Evolutionary conservation across 2,797 vertebrate genomes (phyloP), one percentile per base, ranked within the genome.

Genomic region (Mormyrops attenuatus): DNA sequence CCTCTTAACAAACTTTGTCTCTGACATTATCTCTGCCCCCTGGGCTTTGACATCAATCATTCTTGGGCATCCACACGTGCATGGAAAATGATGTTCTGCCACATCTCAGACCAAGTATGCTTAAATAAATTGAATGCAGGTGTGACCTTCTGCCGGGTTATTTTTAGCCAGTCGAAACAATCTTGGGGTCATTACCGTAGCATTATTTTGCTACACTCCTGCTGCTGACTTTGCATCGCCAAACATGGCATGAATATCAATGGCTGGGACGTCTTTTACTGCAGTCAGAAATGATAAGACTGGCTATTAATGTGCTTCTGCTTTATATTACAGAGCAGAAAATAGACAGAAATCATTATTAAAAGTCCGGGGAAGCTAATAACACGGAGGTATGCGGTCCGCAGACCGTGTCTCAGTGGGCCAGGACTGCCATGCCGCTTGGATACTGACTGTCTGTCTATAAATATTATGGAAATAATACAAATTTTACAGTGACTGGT

Each of bases 141-240:
- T 93, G 90, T 92, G 90, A 93, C 91, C 4, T 55, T 55, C 53
- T 55, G 53, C 3, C 0, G 15, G 20, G 53, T 55, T 55, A 55
- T 55, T 55, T 55, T 55, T 55, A 55, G 53, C 53, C 17, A 3
- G 1, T 11, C 17, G 90, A 90, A 91, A 90, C 90, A 90, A 93
- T 91, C 90, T 90, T 60, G 88, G 89, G 90, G 92, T 93, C 91
- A 91, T 88, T 92, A 88, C 57, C 88, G 91, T 93, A 91, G 91
- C 88, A 91, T 87, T 92, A 92, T 93, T 49, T 90, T 91, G 91
- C 89, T 90, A 93, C 80, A n/a, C 80, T 85, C 92, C 92, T 1
- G 86, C 66, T 91, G 88, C 89, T 92, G 90, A 94, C 92, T 93
- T 93, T 89, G 88, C 93, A 92, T 89, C 89, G 90, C 92, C 20